Evolutionary conservation across 2,888 invertebrate genomes (phyloP), one percentile per base, ranked within the genome.

Genomic region (Ferdinandea cuprea): DNA sequence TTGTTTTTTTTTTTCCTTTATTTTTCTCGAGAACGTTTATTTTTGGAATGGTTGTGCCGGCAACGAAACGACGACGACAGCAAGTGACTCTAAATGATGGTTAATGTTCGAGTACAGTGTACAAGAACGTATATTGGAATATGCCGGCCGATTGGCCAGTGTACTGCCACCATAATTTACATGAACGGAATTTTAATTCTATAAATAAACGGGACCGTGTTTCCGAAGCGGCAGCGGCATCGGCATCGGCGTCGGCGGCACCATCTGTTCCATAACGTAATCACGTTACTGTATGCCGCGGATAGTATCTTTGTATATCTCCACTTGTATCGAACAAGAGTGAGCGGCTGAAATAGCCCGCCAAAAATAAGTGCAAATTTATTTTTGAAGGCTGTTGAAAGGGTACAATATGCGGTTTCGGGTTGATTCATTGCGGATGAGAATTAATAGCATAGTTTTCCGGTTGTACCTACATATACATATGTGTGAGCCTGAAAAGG

Each of bases 41-140:
- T 66, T 48, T 74, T 58, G 37, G 58, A 54, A 61, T 46, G 59
- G 7, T 28, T 48, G 59, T 56, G 32, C n/a, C 65, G 37, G 48
- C 65, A 32, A 28, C 37, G 25, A 35, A n/a, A n/a, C 35, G 50
- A 32, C 63, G 63, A 48, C 48, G 72, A 72, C 72, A 72, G 72
- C 78, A 66, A 79, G 78, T 79, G 78, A 79, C 72, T 79, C 73
- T 35, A 72, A 59, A 50, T 21, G n/a, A 66, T 46, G 44, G 15
- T 59, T 15, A 59, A 66, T 59, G 65, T 58, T 46, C 25, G 25
- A 25, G 25, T 25, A 44, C 46, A 56, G 21, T 15, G 9, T 8
- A 8, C 37, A 9, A 8, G 19, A 13, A 7, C 4, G 19, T 13
- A 28, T 15, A 30, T n/a, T 13, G 11, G 8, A 13, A 52, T 19